These are phyloP conservation scores for Actinostola sp. DNA, from an alignment of 92 coral and sea anemone species.

Conservation along the genomic window DNA sequence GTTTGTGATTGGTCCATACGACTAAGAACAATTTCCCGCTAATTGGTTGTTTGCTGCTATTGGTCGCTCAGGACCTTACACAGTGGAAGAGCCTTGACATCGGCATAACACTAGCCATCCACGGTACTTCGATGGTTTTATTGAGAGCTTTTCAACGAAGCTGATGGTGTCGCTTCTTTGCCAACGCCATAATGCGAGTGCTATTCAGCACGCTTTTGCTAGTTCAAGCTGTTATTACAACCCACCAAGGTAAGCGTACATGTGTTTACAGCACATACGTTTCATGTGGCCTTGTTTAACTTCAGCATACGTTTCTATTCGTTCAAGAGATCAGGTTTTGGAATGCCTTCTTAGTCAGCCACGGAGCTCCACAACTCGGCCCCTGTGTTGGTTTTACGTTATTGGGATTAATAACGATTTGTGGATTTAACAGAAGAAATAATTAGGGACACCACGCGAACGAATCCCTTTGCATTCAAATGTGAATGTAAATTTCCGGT, in stretches of 20 bases:
- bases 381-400: conserved; percentile 81
- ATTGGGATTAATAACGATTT: conserved; percentile 95
- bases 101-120: conserved; percentile 81
- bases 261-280: conserved; percentile 29
- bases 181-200: conserved; percentile 81
- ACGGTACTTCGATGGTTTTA: conserved; percentile 61
- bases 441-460: conserved; percentile 92
- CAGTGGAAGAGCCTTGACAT: conserved; percentile 73
- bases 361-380: conserved; percentile 38
- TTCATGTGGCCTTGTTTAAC: conserved; percentile 32
- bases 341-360: conserved; percentile 16
- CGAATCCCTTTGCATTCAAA: conserved; percentile 82
- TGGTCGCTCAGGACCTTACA: conserved; percentile 77
- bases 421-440: conserved; percentile 97
- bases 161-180: conserved; percentile 73
- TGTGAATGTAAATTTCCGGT: conserved; percentile 99
- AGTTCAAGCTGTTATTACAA: conserved; percentile 48
- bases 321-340: conserved; percentile 31
- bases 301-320: conserved; percentile 31
- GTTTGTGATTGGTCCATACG: conserved; percentile 73
- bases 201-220: conserved; percentile 85
- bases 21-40: conserved; percentile 82
- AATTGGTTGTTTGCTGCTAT: conserved; percentile 90
- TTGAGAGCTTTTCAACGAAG: conserved; percentile 60
- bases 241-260: conserved; percentile 67